These are phyloP conservation scores for Cotesia congregata DNA, from an alignment of 2,888 invertebrate genomes.

Conservation along the genomic window DNA sequence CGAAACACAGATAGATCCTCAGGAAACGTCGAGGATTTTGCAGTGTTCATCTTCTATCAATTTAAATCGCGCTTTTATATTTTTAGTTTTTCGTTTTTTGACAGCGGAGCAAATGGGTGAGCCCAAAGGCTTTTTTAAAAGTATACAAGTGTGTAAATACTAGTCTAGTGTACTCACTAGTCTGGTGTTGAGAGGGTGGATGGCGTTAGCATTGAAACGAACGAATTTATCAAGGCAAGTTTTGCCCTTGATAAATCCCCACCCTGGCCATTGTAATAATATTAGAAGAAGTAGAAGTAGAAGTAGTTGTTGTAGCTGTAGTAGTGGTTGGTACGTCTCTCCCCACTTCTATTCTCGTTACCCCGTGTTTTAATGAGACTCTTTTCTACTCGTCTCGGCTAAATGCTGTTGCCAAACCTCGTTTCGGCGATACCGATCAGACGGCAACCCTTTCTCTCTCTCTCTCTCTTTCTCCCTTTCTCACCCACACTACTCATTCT, in stretches of 20 bases:
- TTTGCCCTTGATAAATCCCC: conserved; percentile 27
- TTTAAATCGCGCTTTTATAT: conserved; percentile 43
- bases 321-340: conserved; percentile 25
- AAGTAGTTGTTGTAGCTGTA: background rate
- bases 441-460: conserved; percentile 47
- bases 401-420: conserved; percentile 68
- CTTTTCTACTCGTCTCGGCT: conserved; percentile 62
- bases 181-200: background rate
- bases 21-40: conserved; percentile 14
- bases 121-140: conserved; percentile 28
- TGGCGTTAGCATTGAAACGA: conserved; percentile 38
- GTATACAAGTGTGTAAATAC: background rate
- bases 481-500: background rate
- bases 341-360: conserved; percentile 34
- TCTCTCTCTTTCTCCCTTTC: conserved; percentile 1
- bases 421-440: conserved; percentile 69
- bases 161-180: conserved; percentile 1
- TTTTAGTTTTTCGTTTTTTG: background rate
- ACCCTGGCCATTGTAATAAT: too few relatives aligned
- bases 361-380: conserved; percentile 64
- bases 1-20: conserved; percentile 29
- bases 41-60: conserved; percentile 40
- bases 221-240: conserved; percentile 48
- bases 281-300: background rate
- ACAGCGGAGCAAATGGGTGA: background rate